phyloP scores from a whole-genome alignment of 2,113 vertebrate species.

The Lasiurus borealis region DNA sequence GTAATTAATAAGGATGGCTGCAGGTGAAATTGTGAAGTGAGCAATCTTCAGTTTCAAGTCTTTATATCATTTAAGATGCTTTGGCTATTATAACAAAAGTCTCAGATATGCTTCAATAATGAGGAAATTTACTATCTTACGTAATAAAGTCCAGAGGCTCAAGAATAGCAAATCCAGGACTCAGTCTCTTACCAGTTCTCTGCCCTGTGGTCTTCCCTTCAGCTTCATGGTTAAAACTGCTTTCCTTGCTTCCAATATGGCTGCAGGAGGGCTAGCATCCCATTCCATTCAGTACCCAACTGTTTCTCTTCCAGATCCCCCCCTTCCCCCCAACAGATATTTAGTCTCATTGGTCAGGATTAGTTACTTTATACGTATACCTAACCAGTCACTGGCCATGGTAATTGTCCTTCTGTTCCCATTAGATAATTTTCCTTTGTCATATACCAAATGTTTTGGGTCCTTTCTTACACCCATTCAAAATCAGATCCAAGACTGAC shows the following conservation, averaged over 20 bases:
- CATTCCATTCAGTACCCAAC: background rate
- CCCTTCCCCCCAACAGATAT: background rate
- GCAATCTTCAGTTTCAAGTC: background rate
- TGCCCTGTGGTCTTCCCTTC: background rate
- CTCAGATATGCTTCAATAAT: background rate
- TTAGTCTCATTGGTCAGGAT: background rate
- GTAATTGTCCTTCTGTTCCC: background rate
- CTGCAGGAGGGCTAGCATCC: background rate
- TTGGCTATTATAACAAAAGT: background rate
- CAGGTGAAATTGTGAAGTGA: slow-evolving; percentile 46
- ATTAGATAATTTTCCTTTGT: slow-evolving; percentile 26
- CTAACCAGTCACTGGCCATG: background rate
- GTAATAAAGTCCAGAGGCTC: background rate
- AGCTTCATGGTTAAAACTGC: background rate
- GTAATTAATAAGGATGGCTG: background rate
- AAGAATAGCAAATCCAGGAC: background rate
- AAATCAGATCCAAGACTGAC: background rate
- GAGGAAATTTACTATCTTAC: background rate
- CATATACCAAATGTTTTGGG: background rate
- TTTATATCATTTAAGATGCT: slow-evolving; percentile 16
- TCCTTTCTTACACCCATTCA: background rate
- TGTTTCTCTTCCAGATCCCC: background rate
- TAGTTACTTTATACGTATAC: background rate
- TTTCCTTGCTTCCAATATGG: background rate
- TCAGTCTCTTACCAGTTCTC: background rate